Evolutionary conservation across 2,888 invertebrate genomes (phyloP).

Genomic region (Lasioglossum oenotherae): DNA sequence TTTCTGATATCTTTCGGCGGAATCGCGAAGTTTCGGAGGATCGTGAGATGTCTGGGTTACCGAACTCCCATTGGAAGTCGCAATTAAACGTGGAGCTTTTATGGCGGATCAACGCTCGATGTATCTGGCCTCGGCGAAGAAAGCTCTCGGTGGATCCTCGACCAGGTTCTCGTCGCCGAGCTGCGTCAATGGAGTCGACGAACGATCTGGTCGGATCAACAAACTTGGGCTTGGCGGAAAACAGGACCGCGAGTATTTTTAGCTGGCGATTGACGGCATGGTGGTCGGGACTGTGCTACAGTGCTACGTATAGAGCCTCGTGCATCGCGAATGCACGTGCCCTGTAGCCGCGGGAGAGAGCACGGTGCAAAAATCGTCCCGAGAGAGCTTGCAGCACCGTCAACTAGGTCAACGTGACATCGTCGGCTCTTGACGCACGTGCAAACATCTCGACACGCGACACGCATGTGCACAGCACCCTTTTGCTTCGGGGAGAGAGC

Average conservation of each 20-base stretch:
- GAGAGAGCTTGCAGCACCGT: constrained; percentile 69
- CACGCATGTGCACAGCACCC: constrained; percentile 51
- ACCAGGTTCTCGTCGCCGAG: background rate
- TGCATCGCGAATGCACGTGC: constrained; percentile 26
- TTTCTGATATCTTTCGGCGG: background rate
- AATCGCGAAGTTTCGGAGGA: too few relatives aligned
- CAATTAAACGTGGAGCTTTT: background rate
- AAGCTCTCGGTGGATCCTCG: background rate
- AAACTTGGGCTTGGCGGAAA: constrained; percentile 32
- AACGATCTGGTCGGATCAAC: constrained; percentile 27
- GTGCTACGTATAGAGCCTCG: constrained; percentile 14
- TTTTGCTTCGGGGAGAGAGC: constrained; percentile 7
- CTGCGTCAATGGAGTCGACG: constrained; percentile 21
- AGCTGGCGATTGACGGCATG: constrained; percentile 11
- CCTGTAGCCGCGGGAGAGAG: constrained; percentile 34
- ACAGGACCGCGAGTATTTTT: constrained; percentile 32
- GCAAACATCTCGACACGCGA: constrained; percentile 53
- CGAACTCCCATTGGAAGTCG: background rate
- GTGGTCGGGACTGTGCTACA: constrained; percentile 19
- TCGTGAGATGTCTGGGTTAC: background rate
- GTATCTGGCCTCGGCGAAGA: background rate
- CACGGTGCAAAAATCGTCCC: constrained; percentile 41
- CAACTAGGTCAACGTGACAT: constrained; percentile 77
- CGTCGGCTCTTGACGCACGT: constrained; percentile 64
- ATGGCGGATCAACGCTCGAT: background rate